Percentiles rank a stretch among this genome's conserved stretches.
phyloP scores from a whole-genome alignment of 2,888 invertebrate genomes.

The Pristionchus entomophagus region DNA sequence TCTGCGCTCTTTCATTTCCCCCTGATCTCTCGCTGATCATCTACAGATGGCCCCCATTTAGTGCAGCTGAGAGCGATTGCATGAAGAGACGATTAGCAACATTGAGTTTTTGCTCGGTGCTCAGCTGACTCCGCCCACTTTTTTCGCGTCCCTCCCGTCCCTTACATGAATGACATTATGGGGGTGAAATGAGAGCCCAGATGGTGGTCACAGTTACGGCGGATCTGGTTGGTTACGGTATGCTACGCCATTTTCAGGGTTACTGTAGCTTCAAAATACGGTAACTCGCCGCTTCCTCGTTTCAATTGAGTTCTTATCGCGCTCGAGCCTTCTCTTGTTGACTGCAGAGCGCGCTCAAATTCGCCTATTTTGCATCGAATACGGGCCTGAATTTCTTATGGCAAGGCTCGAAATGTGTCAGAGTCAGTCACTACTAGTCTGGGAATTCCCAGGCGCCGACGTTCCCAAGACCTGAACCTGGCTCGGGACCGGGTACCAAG shows the following conservation, averaged over 20 bases:
- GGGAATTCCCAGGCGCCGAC: not conserved
- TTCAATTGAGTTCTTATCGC: not conserved
- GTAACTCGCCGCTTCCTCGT: not conserved
- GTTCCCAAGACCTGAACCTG: no score
- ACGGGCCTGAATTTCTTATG: not conserved
- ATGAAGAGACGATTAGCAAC: constrained; percentile 10
- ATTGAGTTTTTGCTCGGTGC: not conserved
- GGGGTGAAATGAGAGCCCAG: not conserved
- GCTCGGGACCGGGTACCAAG: no score
- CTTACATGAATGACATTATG: not conserved
- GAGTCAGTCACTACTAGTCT: not conserved
- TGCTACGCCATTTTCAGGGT: not conserved
- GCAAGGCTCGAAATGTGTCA: not conserved
- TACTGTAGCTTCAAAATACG: not conserved
- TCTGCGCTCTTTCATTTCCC: not conserved
- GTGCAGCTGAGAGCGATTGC: not conserved
- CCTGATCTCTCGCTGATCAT: not conserved
- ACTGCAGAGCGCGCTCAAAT: not conserved
- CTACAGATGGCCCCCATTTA: constrained; percentile 15
- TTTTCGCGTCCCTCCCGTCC: not conserved
- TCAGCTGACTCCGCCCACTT: constrained; percentile 13
- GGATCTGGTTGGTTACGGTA: not conserved
- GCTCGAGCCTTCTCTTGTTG: not conserved
- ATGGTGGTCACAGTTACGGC: not conserved
- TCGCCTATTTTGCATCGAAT: not conserved